Base-by-base conservation (phyloP, 2,113 vertebrate species). In the Xenopus laevis region DNA sequence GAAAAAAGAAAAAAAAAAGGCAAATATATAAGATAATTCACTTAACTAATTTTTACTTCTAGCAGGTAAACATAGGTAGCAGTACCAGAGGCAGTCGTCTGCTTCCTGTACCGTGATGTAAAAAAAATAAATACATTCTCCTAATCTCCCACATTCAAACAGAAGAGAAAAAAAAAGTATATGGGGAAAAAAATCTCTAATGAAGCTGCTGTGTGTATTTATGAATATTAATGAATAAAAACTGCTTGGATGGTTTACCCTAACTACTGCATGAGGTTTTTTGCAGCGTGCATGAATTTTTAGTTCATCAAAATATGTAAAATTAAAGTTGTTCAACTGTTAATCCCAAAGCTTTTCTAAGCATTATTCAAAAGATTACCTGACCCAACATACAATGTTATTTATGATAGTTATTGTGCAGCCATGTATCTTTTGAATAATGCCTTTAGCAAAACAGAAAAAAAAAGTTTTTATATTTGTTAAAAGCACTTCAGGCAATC, bases 161-260 rank as follows among this genome's bases (percentile, higher is more conserved):
- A 93, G 90, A 92, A 94, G 92, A 94, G 90, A 92, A 92, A 92
- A 27, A n/a, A 93, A 92, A 68, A 77, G 65, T 63, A 52, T 69
- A 77, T 77, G 30, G 60, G 46, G 84, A 85, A 84, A 70, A n/a
- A 93, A 91, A 90, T 97, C 94, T 96, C 93, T 94, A 92, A 95
- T 95, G 92, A 98, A 96, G 96, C 97, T 99, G 97, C 97, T 99
- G 95, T 98, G 95, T 98, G 96, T 98, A 97, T 98, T 98, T 95
- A 96, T 98, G 94, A 98, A 94, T 96, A 96, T 96, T 97, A 98
- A 95, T 94, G 91, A 98, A 98, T 97, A 98, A 98, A 97, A 98
- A 93, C 82, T 98, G 95, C 94, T 99, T 97, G 95, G 93, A 96
- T 97, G 95, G 95, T 98, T 96, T 95, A 97, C 95, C 95, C 92